phyloP scores from a whole-genome alignment of 2,888 invertebrate genomes.

The Eulithis testata region DNA sequence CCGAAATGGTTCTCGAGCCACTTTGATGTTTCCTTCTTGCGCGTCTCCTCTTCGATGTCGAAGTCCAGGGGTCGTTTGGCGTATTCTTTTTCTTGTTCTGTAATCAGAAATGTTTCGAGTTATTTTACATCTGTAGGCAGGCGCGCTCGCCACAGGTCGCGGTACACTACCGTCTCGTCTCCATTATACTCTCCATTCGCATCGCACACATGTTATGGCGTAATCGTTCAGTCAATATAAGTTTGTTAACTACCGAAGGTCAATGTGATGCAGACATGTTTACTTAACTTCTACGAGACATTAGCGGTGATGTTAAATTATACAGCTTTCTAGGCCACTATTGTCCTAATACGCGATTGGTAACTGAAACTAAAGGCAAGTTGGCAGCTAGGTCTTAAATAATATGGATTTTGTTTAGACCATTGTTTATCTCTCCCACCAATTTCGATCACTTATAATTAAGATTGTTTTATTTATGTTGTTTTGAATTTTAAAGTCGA shows the following conservation, averaged over 20 bases:
- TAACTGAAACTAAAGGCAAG: neutral
- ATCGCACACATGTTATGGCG: conserved; percentile 69
- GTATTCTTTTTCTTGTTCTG: conserved; percentile 89
- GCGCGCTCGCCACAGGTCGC: conserved; percentile 59
- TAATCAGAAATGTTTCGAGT: conserved; percentile 73
- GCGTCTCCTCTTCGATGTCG: conserved; percentile 94
- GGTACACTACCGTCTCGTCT: conserved; percentile 63
- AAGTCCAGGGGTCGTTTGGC: conserved; percentile 93
- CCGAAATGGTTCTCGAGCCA: conserved; percentile 97
- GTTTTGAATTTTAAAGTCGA: too few relatives aligned
- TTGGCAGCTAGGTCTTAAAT: too few relatives aligned
- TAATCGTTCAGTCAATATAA: conserved; percentile 80
- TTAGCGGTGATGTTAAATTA: conserved; percentile 55
- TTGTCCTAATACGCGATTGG: conserved; percentile 43
- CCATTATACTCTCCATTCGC: conserved; percentile 45
- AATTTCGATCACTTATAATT: too few relatives aligned
- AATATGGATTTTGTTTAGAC: neutral
- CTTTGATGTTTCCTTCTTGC: conserved; percentile 95
- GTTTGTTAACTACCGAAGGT: conserved; percentile 80
- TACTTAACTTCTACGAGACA: conserved; percentile 67
- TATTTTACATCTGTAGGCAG: conserved; percentile 27
- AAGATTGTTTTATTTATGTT: neutral
- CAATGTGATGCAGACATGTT: conserved; percentile 75
- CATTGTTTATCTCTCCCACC: neutral
- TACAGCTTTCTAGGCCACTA: conserved; percentile 70